A percentile compares a stretch with the other conserved stretches of the same genome.
Conservation (phyloP, 2,888 invertebrate species). For the Atherix ibis region DNA sequence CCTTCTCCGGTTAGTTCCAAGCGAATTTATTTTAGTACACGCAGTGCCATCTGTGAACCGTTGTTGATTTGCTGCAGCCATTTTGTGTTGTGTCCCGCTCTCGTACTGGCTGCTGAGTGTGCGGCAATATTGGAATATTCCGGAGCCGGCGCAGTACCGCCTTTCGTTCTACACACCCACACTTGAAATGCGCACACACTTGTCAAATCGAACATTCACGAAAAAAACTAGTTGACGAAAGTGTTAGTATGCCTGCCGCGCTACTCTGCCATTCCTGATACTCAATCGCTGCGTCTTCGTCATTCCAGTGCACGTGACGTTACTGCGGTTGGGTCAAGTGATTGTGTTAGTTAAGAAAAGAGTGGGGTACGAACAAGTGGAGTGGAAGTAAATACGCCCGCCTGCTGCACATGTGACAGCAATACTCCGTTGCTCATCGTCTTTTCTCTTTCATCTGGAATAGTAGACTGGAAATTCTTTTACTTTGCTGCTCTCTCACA, state of each 20-base stretch:
- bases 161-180: constrained; percentile 8
- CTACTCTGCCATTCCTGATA: background rate
- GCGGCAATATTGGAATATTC: too few species aligned
- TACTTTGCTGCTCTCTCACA: too few species aligned
- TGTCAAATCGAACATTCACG: too few species aligned
- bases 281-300: constrained; percentile 3
- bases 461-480: too few species aligned
- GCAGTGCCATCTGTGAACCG: constrained; percentile 28
- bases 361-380: constrained; percentile 3
- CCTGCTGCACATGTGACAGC: too few species aligned
- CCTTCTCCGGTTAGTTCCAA: too few species aligned
- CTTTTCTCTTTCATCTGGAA: too few species aligned
- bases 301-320: constrained; percentile 9
- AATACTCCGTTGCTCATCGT: too few species aligned
- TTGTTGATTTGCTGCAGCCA: constrained; percentile 28
- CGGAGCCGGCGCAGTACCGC: constrained; percentile 13
- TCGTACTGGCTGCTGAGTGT: too few species aligned
- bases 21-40: constrained; percentile 9
- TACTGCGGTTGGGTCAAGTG: too few species aligned
- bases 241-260: too few species aligned
- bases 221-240: too few species aligned
- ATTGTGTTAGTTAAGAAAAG: background rate
- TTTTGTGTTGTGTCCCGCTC: constrained; percentile 27
- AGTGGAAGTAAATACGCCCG: constrained; percentile 4
- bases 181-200: constrained; percentile 7